Percentiles rank a stretch among this genome's conserved stretches.
These are phyloP conservation scores for Calonectris borealis DNA, from an alignment of 2,113 vertebrate species.

Conservation along the genomic window DNA sequence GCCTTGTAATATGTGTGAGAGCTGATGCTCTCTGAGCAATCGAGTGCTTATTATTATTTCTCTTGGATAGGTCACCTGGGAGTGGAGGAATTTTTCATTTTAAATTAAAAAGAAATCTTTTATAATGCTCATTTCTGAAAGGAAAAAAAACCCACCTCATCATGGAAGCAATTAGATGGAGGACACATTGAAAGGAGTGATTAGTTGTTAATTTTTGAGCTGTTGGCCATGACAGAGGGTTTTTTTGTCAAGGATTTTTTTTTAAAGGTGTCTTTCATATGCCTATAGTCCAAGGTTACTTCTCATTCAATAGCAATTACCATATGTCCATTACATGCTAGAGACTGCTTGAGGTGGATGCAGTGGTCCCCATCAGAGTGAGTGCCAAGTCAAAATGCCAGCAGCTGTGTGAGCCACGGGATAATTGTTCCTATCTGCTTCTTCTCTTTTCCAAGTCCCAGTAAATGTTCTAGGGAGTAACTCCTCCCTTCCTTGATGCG, in stretches of 20 bases:
- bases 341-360: constrained; percentile 24
- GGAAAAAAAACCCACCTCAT: neutral
- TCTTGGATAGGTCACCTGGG: constrained; percentile 61
- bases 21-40: constrained; percentile 59
- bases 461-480: constrained; percentile 60
- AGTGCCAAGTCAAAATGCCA: constrained; percentile 49
- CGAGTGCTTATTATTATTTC: constrained; percentile 59
- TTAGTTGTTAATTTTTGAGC: constrained; percentile 64
- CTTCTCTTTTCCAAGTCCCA: constrained; percentile 56
- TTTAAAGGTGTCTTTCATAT: constrained; percentile 31
- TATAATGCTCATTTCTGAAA: constrained; percentile 58
- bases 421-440: constrained; percentile 64
- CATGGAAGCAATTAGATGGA: constrained; percentile 62
- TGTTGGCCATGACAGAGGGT: neutral
- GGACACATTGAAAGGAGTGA: constrained; percentile 14
- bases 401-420: constrained; percentile 33
- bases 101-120: constrained; percentile 69
- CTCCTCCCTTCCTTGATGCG: constrained; percentile 23
- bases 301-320: constrained; percentile 53
- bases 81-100: constrained; percentile 63
- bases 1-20: constrained; percentile 3
- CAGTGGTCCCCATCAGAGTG: neutral
- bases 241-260: constrained; percentile 14
- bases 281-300: constrained; percentile 42
- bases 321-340: constrained; percentile 32